A percentile compares a stretch with the other conserved stretches of the same genome.
Evolutionary conservation across 2,888 invertebrate genomes (phyloP).

Genomic region (Platycnemis pennipes): DNA sequence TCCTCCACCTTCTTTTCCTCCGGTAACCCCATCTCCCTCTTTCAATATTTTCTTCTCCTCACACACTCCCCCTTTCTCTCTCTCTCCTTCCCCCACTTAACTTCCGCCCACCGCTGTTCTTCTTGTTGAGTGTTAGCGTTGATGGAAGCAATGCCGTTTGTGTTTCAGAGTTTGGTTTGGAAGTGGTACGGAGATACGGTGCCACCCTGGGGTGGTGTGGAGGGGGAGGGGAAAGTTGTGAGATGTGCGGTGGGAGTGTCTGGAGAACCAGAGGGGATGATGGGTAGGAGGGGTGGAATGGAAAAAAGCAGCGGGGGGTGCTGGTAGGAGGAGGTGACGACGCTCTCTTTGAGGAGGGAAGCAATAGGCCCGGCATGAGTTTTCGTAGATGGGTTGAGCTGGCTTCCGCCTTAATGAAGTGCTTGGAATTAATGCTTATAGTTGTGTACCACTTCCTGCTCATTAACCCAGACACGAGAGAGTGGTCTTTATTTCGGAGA

Average conservation of each 20-base stretch:
- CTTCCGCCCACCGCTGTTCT: conserved; percentile 26
- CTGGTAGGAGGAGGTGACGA: background rate
- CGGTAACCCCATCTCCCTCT: background rate
- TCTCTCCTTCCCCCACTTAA: background rate
- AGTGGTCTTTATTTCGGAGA: too few relatives aligned
- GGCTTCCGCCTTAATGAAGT: background rate
- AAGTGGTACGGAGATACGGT: conserved; percentile 15
- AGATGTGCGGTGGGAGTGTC: background rate
- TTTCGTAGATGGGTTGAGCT: background rate
- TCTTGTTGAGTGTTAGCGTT: conserved; percentile 51
- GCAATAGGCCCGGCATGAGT: background rate
- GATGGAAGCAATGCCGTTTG: conserved; percentile 64
- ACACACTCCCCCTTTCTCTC: too few relatives aligned
- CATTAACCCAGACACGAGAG: background rate
- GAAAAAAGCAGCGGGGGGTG: background rate
- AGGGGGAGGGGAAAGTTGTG: background rate
- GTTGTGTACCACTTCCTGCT: background rate
- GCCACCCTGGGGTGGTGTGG: too few relatives aligned
- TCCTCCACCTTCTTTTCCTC: background rate
- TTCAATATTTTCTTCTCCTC: background rate
- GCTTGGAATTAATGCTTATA: background rate
- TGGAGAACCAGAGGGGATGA: background rate
- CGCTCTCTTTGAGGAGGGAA: background rate
- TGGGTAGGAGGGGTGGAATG: background rate
- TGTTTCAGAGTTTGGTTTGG: conserved; percentile 61